Percentiles rank a stretch among this genome's conserved stretches.
Conservation (phyloP, 2,797 vertebrate genomes). For the Gallirallus australis region DNA sequence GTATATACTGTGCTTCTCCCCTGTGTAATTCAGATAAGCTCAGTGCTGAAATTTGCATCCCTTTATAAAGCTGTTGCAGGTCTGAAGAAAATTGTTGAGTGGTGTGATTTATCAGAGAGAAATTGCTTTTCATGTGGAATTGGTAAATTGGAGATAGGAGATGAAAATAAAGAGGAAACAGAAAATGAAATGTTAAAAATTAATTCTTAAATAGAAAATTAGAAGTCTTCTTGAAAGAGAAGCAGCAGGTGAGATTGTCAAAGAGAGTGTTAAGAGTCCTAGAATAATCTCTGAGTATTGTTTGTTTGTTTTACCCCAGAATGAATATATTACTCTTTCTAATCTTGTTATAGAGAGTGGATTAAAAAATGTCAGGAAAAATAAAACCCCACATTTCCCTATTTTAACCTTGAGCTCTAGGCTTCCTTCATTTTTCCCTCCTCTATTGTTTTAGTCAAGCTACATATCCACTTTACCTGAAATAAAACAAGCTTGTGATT, state of each 20-base stretch:
- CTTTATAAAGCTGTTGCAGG: neutral
- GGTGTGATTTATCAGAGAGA: neutral
- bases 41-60: neutral
- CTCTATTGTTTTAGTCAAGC: neutral
- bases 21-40: neutral
- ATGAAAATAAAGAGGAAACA: neutral
- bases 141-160: neutral
- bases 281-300: rapidly evolving
- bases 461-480: neutral
- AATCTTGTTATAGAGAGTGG: neutral
- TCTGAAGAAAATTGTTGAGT: neutral
- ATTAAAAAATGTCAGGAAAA: neutral
- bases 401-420: neutral
- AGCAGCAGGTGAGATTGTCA: neutral
- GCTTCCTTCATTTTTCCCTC: neutral
- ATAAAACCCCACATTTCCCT: rapidly evolving
- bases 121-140: neutral
- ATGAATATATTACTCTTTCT: neutral
- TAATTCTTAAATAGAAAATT: neutral
- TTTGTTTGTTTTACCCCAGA: neutral
- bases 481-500: neutral
- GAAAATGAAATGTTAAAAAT: neutral
- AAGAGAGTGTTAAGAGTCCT: neutral
- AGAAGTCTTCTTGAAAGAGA: neutral
- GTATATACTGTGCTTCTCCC: neutral